Conservation (phyloP, 2,888 invertebrate species). For the Patella caerulea region DNA sequence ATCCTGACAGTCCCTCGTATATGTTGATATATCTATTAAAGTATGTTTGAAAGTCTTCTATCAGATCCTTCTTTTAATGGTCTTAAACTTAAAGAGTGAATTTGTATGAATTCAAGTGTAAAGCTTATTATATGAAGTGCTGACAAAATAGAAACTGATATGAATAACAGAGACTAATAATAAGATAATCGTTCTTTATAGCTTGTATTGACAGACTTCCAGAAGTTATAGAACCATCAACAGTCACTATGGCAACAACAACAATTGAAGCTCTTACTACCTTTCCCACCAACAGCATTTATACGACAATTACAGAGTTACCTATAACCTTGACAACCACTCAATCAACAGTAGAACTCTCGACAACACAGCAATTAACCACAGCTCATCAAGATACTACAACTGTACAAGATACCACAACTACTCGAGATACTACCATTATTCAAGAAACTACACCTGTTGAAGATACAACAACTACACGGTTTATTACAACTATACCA, state of each 20-base stretch:
- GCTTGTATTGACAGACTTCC: slow-evolving; percentile 14
- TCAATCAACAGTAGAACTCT: not conserved
- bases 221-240: slow-evolving; percentile 18
- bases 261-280: slow-evolving; percentile 8
- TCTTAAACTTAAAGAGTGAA: too few species aligned
- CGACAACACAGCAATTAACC: not conserved
- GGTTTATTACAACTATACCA: slow-evolving; percentile 15
- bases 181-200: not conserved
- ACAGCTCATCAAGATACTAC: not conserved
- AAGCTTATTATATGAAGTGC: not conserved
- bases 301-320: not conserved
- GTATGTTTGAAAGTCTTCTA: too few species aligned
- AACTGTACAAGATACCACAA: not conserved
- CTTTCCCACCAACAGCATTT: not conserved
- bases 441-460: not conserved
- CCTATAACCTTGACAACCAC: not conserved
- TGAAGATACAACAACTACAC: not conserved
- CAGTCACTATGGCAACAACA: not conserved
- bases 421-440: slow-evolving; percentile 13
- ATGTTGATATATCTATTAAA: too few species aligned
- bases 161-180: too few species aligned
- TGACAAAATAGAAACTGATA: not conserved
- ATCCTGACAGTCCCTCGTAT: too few species aligned
- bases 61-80: too few species aligned
- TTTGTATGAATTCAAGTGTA: too few species aligned